Percentiles rank a stretch among this genome's conserved stretches.
Evolutionary conservation across 2,888 invertebrate genomes (phyloP).

Genomic region (Antheraea assamensis): DNA sequence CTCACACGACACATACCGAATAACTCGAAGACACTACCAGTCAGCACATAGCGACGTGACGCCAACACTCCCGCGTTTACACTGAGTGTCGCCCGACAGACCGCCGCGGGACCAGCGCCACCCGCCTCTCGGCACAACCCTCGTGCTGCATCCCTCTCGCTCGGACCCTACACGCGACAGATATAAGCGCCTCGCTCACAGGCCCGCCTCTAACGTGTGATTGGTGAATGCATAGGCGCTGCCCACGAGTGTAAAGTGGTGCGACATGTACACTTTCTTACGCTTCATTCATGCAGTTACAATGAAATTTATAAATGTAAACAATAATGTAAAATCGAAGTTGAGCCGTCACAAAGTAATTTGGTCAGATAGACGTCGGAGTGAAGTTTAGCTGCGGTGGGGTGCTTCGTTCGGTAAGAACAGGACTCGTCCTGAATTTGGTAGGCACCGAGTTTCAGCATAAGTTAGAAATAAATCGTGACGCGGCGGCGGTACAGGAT

Average conservation of each 20-base stretch:
- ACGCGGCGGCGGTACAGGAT: neutral
- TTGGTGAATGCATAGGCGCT: slow-evolving; percentile 22
- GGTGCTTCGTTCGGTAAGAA: neutral
- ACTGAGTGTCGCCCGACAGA: slow-evolving; percentile 2
- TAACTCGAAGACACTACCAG: neutral
- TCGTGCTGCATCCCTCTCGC: neutral
- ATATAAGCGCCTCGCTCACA: neutral
- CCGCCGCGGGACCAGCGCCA: neutral
- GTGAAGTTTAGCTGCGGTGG: neutral
- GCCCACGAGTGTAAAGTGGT: slow-evolving; percentile 20
- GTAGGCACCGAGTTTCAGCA: neutral
- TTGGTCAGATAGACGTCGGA: neutral
- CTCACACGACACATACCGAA: slow-evolving; percentile 13
- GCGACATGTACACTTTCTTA: slow-evolving; percentile 21
- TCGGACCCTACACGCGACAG: neutral
- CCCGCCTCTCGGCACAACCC: neutral
- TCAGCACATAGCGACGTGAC: neutral
- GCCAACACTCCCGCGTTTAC: slow-evolving; percentile 8
- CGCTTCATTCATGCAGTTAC: slow-evolving; percentile 6
- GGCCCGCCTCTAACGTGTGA: slow-evolving; percentile 21
- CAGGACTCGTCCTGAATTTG: neutral
- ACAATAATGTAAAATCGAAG: too few relatives aligned
- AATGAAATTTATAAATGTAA: slow-evolving; percentile 1
- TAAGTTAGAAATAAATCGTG: neutral
- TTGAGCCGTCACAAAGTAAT: neutral